Conservation (phyloP, 2,113 vertebrate genomes). For the Phrynosoma blainvillii region DNA sequence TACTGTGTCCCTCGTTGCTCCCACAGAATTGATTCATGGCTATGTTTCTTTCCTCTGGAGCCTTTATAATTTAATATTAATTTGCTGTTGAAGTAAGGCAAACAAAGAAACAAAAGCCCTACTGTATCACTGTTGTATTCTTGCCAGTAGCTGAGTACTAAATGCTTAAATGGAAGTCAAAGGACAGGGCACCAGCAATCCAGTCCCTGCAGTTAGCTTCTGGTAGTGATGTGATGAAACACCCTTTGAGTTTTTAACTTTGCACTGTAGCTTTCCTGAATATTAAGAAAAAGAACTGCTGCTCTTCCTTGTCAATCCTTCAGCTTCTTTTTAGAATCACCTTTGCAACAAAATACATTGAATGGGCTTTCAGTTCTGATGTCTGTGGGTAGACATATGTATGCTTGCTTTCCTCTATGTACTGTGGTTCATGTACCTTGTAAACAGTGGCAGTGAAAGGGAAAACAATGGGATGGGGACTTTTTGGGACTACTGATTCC, state of each 20-base stretch:
- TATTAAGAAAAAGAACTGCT: background rate
- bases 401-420: background rate
- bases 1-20: background rate
- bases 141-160: background rate
- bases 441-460: background rate
- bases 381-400: too few relatives aligned
- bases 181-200: background rate
- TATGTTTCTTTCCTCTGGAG: background rate
- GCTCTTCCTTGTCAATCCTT: background rate
- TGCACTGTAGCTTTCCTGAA: background rate
- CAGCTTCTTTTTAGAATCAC: background rate
- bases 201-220: background rate
- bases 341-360: background rate
- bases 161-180: slow-evolving; percentile 1
- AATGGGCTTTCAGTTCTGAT: background rate
- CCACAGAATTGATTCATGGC: background rate
- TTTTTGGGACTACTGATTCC: too few relatives aligned
- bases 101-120: background rate
- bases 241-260: background rate
- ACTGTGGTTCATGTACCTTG: background rate
- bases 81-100: background rate
- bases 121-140: background rate
- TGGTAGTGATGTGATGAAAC: background rate
- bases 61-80: background rate
- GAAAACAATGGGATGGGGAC: background rate